These are phyloP conservation scores for Drosophila mayaguana DNA, from an alignment of 2,888 invertebrate genomes.

Conservation along the genomic window DNA sequence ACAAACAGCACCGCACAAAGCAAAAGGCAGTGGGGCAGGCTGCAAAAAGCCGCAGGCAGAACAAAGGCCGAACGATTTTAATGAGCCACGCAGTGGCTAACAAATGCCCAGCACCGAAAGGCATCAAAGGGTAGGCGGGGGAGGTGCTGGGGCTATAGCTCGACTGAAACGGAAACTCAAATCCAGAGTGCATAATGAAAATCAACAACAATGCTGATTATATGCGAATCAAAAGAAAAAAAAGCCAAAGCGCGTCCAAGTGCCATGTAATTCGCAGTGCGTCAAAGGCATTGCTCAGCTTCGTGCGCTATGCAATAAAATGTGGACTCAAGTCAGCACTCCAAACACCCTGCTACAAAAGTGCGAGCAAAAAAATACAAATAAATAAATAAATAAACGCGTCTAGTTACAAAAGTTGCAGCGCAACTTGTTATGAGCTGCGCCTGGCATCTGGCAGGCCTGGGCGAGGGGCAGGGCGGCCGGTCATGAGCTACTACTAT, in stretches of 20 bases:
- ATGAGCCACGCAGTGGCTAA: constrained; percentile 51
- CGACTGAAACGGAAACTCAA: constrained; percentile 38
- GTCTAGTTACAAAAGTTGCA: constrained; percentile 48
- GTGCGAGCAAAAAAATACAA: constrained; percentile 9
- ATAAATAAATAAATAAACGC: constrained; percentile 16
- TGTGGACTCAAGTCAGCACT: constrained; percentile 13
- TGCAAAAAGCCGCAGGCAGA: constrained; percentile 45
- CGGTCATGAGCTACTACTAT: not conserved
- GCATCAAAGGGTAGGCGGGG: not conserved
- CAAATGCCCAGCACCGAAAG: constrained; percentile 26
- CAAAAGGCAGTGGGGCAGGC: constrained; percentile 19
- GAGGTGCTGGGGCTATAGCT: not conserved
- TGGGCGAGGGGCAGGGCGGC: not conserved
- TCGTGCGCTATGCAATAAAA: constrained; percentile 28
- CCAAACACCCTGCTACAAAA: constrained; percentile 2
- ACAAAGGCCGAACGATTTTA: constrained; percentile 61
- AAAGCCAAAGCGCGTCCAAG: constrained; percentile 53
- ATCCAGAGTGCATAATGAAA: constrained; percentile 45
- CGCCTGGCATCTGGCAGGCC: not conserved
- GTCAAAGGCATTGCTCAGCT: constrained; percentile 54
- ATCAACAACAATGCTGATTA: constrained; percentile 71
- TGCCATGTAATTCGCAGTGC: constrained; percentile 63
- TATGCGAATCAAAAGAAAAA: constrained; percentile 76
- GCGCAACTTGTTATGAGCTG: constrained; percentile 15
- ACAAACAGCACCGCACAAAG: constrained; percentile 54